Percentiles rank a stretch among this genome's conserved stretches.
These are phyloP conservation scores for Schizotus pectinicornis DNA, from an alignment of 2,888 invertebrate genomes.

Conservation along the genomic window DNA sequence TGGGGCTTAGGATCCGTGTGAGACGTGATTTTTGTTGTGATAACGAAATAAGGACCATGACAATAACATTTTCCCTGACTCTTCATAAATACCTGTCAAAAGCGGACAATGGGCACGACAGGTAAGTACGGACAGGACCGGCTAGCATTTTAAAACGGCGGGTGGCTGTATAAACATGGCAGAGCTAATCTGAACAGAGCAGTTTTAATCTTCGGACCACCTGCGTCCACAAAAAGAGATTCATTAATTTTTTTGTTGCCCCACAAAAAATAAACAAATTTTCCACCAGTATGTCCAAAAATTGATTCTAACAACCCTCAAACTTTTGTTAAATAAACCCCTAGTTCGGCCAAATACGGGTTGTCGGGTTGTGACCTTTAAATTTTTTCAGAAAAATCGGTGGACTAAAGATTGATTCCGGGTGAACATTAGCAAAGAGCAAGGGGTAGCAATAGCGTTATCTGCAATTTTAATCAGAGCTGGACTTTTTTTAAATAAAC, in stretches of 20 bases:
- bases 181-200: constrained; percentile 17
- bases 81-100: constrained; percentile 38
- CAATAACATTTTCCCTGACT: constrained; percentile 1
- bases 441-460: too few species aligned
- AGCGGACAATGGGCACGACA: constrained; percentile 29
- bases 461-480: not conserved
- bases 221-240: constrained; percentile 12
- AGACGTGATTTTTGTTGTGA: constrained; percentile 17
- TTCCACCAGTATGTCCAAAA: not conserved
- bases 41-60: constrained; percentile 14
- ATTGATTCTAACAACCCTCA: too few species aligned
- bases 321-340: too few species aligned
- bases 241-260: constrained; percentile 1
- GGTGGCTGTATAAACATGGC: constrained; percentile 37
- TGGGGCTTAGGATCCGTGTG: not conserved
- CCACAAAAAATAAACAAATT: not conserved
- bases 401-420: too few species aligned
- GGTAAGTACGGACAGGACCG: constrained; percentile 13
- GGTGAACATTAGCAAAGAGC: too few species aligned
- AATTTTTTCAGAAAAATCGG: too few species aligned
- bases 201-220: constrained; percentile 17
- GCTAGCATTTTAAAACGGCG: constrained; percentile 35
- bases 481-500: constrained; percentile 16
- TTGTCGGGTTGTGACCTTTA: too few species aligned
- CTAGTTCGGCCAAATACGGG: too few species aligned